Conservation (phyloP, 2,888 invertebrate genomes). For the Dysmachus trigonus region DNA sequence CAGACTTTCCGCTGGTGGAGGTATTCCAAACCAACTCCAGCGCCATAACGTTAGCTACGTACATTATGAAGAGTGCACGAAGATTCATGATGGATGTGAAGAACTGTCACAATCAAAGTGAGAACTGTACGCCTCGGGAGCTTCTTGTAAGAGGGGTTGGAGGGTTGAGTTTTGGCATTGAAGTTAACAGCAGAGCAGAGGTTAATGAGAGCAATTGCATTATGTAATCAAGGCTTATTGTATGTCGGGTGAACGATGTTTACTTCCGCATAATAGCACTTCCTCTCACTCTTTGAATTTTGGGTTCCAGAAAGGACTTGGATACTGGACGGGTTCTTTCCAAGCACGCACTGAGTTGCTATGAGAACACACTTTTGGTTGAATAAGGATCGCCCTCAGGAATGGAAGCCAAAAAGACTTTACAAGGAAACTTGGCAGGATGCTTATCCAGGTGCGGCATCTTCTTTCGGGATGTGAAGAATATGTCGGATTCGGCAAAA, state of each 20-base stretch:
- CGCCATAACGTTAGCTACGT: constrained; percentile 67
- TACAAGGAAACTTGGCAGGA: constrained; percentile 62
- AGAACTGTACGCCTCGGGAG: constrained; percentile 67
- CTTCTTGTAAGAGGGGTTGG: constrained; percentile 66
- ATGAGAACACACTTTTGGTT: constrained; percentile 57
- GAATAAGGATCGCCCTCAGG: constrained; percentile 60
- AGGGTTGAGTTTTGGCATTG: constrained; percentile 67
- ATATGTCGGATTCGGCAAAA: too few species aligned
- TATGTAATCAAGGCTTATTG: constrained; percentile 61
- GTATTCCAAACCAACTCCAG: constrained; percentile 66
- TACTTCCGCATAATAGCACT: constrained; percentile 55
- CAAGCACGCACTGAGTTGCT: constrained; percentile 60
- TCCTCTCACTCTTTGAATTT: constrained; percentile 55
- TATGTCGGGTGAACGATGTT: constrained; percentile 56
- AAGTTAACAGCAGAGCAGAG: constrained; percentile 67
- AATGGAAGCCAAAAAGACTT: constrained; percentile 57
- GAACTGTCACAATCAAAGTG: constrained; percentile 69
- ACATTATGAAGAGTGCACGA: constrained; percentile 66
- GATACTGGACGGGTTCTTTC: constrained; percentile 54
- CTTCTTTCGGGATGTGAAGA: too few species aligned
- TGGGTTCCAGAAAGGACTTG: constrained; percentile 59
- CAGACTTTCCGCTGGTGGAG: constrained; percentile 65
- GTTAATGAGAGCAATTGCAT: constrained; percentile 76
- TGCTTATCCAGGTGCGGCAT: constrained; percentile 40
- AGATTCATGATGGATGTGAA: constrained; percentile 57